A percentile compares a stretch with the other conserved stretches of the same genome.
Conservation (phyloP, 2,888 invertebrate genomes). For the Molanna angustata region DNA sequence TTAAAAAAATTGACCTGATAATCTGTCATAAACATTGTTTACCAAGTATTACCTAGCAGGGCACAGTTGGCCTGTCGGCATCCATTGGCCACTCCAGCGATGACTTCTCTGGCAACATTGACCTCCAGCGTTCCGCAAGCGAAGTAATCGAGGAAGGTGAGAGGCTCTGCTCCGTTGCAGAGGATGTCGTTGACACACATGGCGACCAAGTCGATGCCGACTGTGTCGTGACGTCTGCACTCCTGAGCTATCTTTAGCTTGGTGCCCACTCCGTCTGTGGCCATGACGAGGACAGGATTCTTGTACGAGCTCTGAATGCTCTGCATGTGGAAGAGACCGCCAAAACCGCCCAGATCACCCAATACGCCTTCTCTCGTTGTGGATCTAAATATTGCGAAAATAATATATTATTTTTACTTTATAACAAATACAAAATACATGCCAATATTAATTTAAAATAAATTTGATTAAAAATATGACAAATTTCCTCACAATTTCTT, state of each 20-base stretch:
- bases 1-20: too few species aligned
- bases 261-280: conserved; percentile 98
- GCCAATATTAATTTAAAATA: too few species aligned
- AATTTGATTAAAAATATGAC: too few species aligned
- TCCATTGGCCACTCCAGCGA: conserved; percentile 81
- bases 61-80: conserved; percentile 81
- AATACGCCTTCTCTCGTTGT: conserved; percentile 71
- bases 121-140: conserved; percentile 83
- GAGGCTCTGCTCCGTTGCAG: conserved; percentile 91
- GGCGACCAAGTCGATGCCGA: conserved; percentile 95
- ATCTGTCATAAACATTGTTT: too few species aligned
- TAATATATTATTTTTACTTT: neutral
- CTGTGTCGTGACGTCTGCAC: conserved; percentile 69
- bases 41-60: conserved; percentile 72
- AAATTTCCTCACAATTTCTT: too few species aligned
- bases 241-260: conserved; percentile 91
- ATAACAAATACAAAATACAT: neutral
- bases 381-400: conserved; percentile 42
- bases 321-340: conserved; percentile 80
- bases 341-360: conserved; percentile 82
- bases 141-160: conserved; percentile 96
- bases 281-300: conserved; percentile 88
- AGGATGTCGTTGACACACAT: conserved; percentile 99
- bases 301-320: conserved; percentile 55
- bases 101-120: conserved; percentile 63